Percentiles rank a stretch among this genome's conserved stretches.
Conservation (phyloP, 2,888 invertebrate species). For the Amaurobius ferox region DNA sequence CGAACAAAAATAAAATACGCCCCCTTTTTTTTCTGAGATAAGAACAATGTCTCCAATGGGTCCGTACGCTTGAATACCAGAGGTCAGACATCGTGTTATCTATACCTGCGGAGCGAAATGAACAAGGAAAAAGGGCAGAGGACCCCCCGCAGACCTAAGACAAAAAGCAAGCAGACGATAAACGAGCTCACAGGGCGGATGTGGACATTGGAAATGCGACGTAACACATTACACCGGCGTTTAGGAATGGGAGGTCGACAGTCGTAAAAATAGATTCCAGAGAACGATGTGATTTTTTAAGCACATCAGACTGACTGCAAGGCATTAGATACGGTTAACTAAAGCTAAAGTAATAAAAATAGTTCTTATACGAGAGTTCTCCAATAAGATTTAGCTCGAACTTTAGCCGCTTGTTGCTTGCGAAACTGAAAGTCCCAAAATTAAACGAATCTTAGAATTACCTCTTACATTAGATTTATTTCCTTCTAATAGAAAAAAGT, state of each 20-base stretch:
- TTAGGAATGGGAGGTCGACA: slow-evolving; percentile 60
- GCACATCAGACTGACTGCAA: neutral
- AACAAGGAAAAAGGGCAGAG: neutral
- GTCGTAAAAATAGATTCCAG: slow-evolving; percentile 12
- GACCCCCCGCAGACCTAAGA: neutral
- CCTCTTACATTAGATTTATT: too few relatives aligned
- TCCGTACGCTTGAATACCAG: neutral
- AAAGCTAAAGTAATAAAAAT: too few relatives aligned
- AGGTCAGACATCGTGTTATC: neutral
- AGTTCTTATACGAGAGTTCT: too few relatives aligned
- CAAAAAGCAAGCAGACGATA: slow-evolving; percentile 14
- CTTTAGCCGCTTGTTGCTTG: too few relatives aligned
- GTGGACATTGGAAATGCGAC: slow-evolving; percentile 50
- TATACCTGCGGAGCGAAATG: slow-evolving; percentile 3
- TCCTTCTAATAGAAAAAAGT: too few relatives aligned
- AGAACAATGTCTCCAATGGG: neutral
- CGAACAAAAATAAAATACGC: too few relatives aligned
- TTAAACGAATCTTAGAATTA: too few relatives aligned
- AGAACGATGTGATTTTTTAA: neutral
- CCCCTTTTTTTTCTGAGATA: neutral
- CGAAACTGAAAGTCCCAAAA: too few relatives aligned
- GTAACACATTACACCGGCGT: slow-evolving; percentile 52
- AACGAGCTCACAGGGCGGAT: slow-evolving; percentile 50
- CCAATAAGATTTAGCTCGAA: too few relatives aligned
- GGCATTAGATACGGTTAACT: slow-evolving; percentile 1